Evolutionary conservation across 35 echinoderm and acorn worm genomes (phyloP).

Genomic region (Apostichopus parvimensis): DNA sequence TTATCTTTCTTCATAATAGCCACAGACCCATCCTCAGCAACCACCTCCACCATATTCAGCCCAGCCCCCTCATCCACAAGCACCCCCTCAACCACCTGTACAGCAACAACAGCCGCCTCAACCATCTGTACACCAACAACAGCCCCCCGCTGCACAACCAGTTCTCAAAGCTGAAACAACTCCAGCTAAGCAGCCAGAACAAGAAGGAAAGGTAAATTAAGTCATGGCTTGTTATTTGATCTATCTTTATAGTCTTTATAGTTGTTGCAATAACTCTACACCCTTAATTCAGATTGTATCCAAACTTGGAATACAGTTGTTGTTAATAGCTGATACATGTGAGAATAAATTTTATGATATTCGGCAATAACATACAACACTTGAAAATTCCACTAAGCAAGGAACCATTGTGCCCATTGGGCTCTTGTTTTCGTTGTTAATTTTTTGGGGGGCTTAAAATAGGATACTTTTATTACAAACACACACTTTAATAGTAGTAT

Average conservation of each 20-base stretch:
- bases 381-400: too few relatives aligned
- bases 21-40: slow-evolving; percentile 26
- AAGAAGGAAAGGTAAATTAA: slow-evolving; percentile 5
- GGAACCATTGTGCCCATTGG: too few relatives aligned
- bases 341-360: too few relatives aligned
- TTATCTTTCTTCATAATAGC: neutral
- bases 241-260: neutral
- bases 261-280: too few relatives aligned
- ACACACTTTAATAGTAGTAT: too few relatives aligned
- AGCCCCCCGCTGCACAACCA: neutral
- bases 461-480: too few relatives aligned
- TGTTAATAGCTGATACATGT: too few relatives aligned
- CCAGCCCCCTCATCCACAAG: slow-evolving; percentile 39
- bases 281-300: too few relatives aligned
- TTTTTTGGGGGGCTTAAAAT: too few relatives aligned
- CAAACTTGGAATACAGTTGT: too few relatives aligned
- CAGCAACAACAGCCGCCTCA: neutral
- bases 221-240: neutral
- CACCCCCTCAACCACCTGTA: slow-evolving; percentile 19
- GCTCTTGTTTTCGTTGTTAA: too few relatives aligned
- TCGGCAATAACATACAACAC: too few relatives aligned
- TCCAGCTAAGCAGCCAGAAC: neutral
- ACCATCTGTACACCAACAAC: neutral
- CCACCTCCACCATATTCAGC: slow-evolving; percentile 55
- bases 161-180: neutral